phyloP scores from a whole-genome alignment of 2,797 vertebrate species.

The Pangasius krempfi region DNA sequence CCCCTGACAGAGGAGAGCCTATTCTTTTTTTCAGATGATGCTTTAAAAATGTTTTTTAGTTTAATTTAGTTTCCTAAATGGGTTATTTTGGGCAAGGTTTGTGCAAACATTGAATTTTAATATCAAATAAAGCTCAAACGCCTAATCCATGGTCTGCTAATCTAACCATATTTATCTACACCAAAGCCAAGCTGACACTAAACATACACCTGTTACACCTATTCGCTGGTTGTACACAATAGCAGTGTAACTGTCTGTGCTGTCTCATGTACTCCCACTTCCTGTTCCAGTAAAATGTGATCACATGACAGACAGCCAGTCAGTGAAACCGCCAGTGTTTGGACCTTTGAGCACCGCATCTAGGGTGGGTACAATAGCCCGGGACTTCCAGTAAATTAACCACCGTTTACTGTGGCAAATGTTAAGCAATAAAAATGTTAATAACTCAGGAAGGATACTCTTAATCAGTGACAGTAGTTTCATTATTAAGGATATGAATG shows the following conservation, averaged over 20 bases:
- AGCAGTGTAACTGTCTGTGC: background rate
- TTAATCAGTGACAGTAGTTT: background rate
- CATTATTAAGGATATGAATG: background rate
- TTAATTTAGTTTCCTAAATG: background rate
- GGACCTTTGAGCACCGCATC: background rate
- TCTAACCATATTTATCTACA: conserved; percentile 2
- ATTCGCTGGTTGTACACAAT: background rate
- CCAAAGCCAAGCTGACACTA: background rate
- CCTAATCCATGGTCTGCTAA: background rate
- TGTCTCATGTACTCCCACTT: background rate
- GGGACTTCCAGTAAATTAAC: background rate
- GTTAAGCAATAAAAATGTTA: background rate
- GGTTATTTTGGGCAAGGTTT: background rate
- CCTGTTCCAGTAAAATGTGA: background rate
- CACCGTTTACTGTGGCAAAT: background rate
- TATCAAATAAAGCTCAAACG: background rate
- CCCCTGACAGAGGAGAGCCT: background rate
- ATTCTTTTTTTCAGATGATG: background rate
- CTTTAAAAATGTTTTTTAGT: background rate
- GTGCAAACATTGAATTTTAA: background rate
- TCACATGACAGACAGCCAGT: background rate
- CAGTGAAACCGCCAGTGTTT: background rate
- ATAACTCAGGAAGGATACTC: background rate
- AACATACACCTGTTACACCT: background rate
- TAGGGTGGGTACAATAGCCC: background rate